phyloP scores from a whole-genome alignment of 2,113 vertebrate species.

The Carassius gibelio region DNA sequence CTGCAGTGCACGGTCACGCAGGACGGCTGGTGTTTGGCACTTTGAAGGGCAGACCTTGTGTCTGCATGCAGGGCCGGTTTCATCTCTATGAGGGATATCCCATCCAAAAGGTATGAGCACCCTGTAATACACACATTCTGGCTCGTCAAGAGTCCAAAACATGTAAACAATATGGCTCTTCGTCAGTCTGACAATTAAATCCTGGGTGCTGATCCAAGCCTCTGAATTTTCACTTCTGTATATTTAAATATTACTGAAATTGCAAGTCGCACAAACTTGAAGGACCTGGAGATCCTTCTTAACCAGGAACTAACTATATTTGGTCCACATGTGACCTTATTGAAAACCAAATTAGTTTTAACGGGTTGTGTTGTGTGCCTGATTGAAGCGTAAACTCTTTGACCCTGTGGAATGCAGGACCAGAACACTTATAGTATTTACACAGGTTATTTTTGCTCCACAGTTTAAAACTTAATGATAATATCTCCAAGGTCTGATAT shows the following conservation, averaged over 20 bases:
- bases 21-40: conserved; percentile 87
- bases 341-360: background rate
- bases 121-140: background rate
- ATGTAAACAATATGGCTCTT: background rate
- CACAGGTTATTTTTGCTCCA: background rate
- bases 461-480: background rate
- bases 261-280: background rate
- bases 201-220: background rate
- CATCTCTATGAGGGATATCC: conserved; percentile 89
- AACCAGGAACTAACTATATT: background rate
- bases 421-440: background rate
- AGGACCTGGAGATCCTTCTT: background rate
- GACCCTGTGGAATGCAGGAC: background rate
- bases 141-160: background rate
- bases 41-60: conserved; percentile 79
- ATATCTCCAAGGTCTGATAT: background rate
- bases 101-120: conserved; percentile 77
- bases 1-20: conserved; percentile 84
- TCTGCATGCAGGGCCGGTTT: conserved; percentile 94
- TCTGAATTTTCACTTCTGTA: too few relatives aligned
- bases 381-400: background rate
- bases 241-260: too few relatives aligned
- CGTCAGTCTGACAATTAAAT: background rate
- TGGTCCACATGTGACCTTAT: background rate
- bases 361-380: background rate